Evolutionary conservation across 1,140 invertebrate genomes (phyloP).

Genomic region (Papilio helenus): DNA sequence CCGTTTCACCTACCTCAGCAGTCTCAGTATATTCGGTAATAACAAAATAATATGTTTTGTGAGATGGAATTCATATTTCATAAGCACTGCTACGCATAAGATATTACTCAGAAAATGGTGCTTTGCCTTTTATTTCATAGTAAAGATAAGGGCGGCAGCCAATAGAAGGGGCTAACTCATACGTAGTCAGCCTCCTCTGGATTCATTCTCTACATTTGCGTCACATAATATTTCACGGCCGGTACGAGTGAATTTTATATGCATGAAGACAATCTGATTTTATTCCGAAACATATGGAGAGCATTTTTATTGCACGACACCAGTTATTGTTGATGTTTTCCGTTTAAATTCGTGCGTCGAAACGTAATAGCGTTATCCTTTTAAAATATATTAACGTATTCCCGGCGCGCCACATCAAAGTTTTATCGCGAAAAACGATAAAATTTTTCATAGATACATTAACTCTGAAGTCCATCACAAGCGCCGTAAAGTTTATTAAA

Average conservation of each 20-base stretch:
- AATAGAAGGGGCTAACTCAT: conserved; percentile 60
- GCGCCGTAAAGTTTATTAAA: conserved; percentile 63
- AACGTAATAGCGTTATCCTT: conserved; percentile 17
- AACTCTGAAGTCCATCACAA: conserved; percentile 44
- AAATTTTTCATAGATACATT: conserved; percentile 55
- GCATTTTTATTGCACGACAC: conserved; percentile 45
- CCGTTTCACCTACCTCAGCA: conserved; percentile 29
- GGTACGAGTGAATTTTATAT: conserved; percentile 63
- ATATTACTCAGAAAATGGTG: conserved; percentile 72
- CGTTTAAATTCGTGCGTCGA: conserved; percentile 11
- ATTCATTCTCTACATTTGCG: conserved; percentile 71
- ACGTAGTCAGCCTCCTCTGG: conserved; percentile 58
- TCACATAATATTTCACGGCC: conserved; percentile 67
- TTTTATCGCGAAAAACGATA: conserved; percentile 31
- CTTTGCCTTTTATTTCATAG: conserved; percentile 74
- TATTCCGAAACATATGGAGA: conserved; percentile 56
- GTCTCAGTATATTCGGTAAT: conserved; percentile 71
- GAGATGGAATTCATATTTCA: conserved; percentile 81
- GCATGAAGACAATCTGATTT: conserved; percentile 59
- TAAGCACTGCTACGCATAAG: conserved; percentile 74
- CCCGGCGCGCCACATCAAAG: conserved; percentile 22
- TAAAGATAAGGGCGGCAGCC: conserved; percentile 67
- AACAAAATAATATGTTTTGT: conserved; percentile 79
- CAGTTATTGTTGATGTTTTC: conserved; percentile 25
- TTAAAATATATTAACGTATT: conserved; percentile 32